phyloP scores from a whole-genome alignment of 2,888 invertebrate species.

The Drosophila mettleri region DNA sequence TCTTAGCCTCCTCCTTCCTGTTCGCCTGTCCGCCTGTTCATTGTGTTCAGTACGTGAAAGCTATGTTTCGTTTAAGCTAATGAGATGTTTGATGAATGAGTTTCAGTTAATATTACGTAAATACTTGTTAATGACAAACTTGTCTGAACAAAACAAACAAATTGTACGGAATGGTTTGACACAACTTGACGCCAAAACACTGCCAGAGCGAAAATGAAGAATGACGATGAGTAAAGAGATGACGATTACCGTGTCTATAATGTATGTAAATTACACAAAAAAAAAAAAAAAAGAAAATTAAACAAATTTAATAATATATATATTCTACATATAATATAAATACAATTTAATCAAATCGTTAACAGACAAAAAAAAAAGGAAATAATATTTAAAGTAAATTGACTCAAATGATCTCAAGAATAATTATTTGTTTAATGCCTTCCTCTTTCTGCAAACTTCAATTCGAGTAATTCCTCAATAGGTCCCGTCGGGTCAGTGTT shows the following conservation, averaged over 20 bases:
- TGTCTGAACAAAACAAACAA: conserved; percentile 72
- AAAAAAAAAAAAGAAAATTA: conserved; percentile 17
- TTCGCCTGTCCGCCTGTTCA: conserved; percentile 3
- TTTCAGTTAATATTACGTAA: conserved; percentile 47
- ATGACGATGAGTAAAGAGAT: conserved; percentile 37
- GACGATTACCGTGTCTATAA: conserved; percentile 55
- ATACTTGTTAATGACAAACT: conserved; percentile 56
- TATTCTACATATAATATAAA: conserved; percentile 25
- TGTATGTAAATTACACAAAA: conserved; percentile 52
- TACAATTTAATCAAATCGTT: conserved; percentile 43
- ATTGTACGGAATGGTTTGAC: conserved; percentile 83
- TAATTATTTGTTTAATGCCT: conserved; percentile 42
- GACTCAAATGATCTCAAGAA: conserved; percentile 71
- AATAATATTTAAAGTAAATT: conserved; percentile 20
- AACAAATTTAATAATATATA: conserved; percentile 25
- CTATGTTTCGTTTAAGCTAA: conserved; percentile 34
- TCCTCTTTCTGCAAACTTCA: conserved; percentile 32
- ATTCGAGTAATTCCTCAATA: conserved; percentile 24
- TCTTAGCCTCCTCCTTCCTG: neutral
- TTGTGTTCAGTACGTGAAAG: conserved; percentile 18
- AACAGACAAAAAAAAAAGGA: conserved; percentile 24
- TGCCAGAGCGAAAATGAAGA: conserved; percentile 79
- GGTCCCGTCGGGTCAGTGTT: conserved; percentile 30
- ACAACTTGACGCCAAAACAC: conserved; percentile 84
- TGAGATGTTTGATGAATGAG: conserved; percentile 28